Evolutionary conservation across 2,113 vertebrate genomes (phyloP), one percentile per base, ranked within the genome.

Genomic region (Riparia riparia): DNA sequence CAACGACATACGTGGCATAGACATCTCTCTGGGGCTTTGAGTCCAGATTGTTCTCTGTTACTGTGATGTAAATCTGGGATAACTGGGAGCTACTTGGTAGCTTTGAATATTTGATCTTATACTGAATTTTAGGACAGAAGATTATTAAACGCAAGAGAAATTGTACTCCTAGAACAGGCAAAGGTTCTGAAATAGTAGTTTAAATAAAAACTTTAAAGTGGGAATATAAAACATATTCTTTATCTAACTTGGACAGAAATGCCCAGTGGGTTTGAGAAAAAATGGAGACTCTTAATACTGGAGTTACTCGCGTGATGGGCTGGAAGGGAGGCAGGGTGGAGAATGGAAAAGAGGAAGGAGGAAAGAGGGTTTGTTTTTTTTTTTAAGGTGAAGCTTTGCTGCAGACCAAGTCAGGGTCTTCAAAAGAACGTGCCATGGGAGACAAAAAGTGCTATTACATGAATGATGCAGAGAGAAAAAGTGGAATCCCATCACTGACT

Each of bases 401-500:
- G n/a, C 61, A 68, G 51, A 37, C 7, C 1, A 7, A 57, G 28
- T 65, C 82, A 68, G 39, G 18, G 12, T 83, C 19, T 41, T 69
- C 37, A 7, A 37, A 89, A 56, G 53, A 82, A 66, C 2, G 1
- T 7, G 21, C 49, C 34, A 17, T 28, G 44, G 49, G 47, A 90
- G 60, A 39, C 24, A 68, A 50, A 49, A 42, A 39, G 14, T 60
- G 17, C 47, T 85, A 28, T 60, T 78, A 47, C 0, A 4, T 24
- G 37, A 15, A 24, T 14, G 42, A 31, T 6, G 4, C 53, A 57
- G 66, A 58, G 45, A 32, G 58, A 49, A 47, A 73, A 65, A 72
- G 45, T 65, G 50, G 60, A 85, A 96, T 83, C 90, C 88, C 76
- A 87, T 37, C 37, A 53, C 17, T 88, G 77, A 69, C 94, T 89